A percentile compares a stretch with the other conserved stretches of the same genome.
These are phyloP conservation scores for Saccostrea glomerata DNA, from an alignment of 1,140 invertebrate genomes.

Conservation along the genomic window DNA sequence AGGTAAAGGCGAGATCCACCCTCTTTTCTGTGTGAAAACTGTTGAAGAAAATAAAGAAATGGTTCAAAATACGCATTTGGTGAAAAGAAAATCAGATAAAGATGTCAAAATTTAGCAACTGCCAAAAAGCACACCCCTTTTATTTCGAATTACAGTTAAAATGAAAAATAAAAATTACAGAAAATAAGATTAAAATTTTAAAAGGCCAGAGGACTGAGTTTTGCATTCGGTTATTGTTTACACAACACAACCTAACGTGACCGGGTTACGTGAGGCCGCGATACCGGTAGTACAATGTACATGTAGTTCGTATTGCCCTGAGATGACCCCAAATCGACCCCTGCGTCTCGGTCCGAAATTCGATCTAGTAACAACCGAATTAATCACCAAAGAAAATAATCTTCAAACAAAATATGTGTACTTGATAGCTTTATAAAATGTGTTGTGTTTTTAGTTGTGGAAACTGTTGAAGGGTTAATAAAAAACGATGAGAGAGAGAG, in stretches of 20 bases:
- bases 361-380: background rate
- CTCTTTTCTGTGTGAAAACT: too few relatives aligned
- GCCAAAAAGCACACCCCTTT: too few relatives aligned
- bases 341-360: background rate
- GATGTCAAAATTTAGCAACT: too few relatives aligned
- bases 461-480: background rate
- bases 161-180: too few relatives aligned
- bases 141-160: too few relatives aligned
- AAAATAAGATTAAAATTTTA: too few relatives aligned
- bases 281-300: too few relatives aligned
- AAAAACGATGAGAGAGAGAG: background rate
- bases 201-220: too few relatives aligned
- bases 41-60: too few relatives aligned
- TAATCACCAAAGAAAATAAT: constrained; percentile 10
- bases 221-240: background rate
- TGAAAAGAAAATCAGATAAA: too few relatives aligned
- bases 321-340: background rate
- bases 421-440: background rate
- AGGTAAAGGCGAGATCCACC: too few relatives aligned
- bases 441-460: background rate
- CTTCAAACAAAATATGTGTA: background rate
- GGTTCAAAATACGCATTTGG: too few relatives aligned
- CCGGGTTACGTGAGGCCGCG: background rate
- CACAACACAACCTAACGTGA: background rate
- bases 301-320: background rate